A percentile compares a stretch with the other conserved stretches of the same genome.
phyloP scores from a whole-genome alignment of 2,113 vertebrate genomes.

The Craseonycteris thonglongyai region DNA sequence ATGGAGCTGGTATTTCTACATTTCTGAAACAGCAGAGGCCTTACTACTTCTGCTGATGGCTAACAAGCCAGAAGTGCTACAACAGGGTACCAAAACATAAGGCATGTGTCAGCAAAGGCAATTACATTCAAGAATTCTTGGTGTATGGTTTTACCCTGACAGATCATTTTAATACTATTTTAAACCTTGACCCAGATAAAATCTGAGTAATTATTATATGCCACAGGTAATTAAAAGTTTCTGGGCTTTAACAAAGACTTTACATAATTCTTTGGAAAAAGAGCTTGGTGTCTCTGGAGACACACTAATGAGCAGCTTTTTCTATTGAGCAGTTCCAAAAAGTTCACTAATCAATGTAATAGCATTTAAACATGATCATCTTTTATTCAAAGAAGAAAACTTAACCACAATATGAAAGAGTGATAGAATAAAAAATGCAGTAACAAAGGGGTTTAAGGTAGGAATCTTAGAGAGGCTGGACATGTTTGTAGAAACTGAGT shows the following conservation, averaged over 20 bases:
- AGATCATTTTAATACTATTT: not conserved
- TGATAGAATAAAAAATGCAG: not conserved
- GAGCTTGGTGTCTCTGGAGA: not conserved
- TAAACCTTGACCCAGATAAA: slow-evolving; percentile 25
- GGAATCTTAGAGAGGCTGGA: not conserved
- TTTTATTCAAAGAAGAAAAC: not conserved
- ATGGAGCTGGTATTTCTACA: no score
- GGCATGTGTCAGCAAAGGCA: not conserved
- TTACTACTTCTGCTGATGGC: not conserved
- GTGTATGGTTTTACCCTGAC: not conserved
- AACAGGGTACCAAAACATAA: not conserved
- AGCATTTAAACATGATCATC: not conserved
- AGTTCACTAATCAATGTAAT: not conserved
- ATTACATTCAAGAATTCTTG: not conserved
- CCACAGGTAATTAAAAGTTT: not conserved
- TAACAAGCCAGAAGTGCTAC: not conserved
- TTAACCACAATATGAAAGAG: not conserved
- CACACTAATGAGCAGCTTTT: not conserved
- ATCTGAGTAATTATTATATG: not conserved
- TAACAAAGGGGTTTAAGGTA: not conserved
- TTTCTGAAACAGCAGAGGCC: not conserved
- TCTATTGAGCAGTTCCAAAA: not conserved
- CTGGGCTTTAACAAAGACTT: not conserved
- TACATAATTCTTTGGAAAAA: slow-evolving; percentile 20
- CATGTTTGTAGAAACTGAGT: not conserved